Evolutionary conservation across 2,797 vertebrate genomes (phyloP).

Genomic region (Masticophis lateralis): DNA sequence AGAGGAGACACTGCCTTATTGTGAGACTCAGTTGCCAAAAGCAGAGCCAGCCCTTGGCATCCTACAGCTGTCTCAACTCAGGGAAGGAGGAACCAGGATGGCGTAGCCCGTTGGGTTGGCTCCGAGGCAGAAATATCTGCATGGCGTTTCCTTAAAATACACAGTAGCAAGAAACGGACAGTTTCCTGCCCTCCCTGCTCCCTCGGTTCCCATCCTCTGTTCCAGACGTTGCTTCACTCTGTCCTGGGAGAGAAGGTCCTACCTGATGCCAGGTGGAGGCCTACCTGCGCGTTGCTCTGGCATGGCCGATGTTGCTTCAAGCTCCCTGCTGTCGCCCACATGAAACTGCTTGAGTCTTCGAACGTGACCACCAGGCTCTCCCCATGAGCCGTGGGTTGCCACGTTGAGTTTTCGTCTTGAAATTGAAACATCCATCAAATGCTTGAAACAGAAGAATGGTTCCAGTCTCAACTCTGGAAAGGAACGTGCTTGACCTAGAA

Average conservation of each 20-base stretch:
- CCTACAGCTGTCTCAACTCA: constrained; percentile 74
- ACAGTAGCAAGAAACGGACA: background rate
- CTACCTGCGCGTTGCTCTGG: constrained; percentile 62
- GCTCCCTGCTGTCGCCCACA: constrained; percentile 44
- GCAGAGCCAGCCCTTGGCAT: constrained; percentile 45
- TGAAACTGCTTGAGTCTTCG: constrained; percentile 52
- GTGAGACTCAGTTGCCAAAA: constrained; percentile 71
- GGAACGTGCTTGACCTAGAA: constrained; percentile 32
- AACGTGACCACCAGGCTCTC: constrained; percentile 40
- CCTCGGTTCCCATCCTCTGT: background rate
- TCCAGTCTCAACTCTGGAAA: background rate
- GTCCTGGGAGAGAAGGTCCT: constrained; percentile 18
- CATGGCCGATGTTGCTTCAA: constrained; percentile 59
- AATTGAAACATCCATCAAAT: constrained; percentile 38
- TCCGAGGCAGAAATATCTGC: background rate
- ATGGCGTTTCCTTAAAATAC: background rate
- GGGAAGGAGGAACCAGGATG: constrained; percentile 67
- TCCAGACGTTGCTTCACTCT: background rate
- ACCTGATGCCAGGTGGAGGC: constrained; percentile 61
- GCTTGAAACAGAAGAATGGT: background rate
- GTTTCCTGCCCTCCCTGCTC: background rate
- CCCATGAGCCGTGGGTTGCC: constrained; percentile 39
- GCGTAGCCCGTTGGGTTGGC: background rate
- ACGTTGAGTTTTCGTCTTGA: constrained; percentile 29
- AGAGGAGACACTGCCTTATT: constrained; percentile 71